phyloP scores from a whole-genome alignment of 2,797 vertebrate species.

The Clarias laeviceps region DNA sequence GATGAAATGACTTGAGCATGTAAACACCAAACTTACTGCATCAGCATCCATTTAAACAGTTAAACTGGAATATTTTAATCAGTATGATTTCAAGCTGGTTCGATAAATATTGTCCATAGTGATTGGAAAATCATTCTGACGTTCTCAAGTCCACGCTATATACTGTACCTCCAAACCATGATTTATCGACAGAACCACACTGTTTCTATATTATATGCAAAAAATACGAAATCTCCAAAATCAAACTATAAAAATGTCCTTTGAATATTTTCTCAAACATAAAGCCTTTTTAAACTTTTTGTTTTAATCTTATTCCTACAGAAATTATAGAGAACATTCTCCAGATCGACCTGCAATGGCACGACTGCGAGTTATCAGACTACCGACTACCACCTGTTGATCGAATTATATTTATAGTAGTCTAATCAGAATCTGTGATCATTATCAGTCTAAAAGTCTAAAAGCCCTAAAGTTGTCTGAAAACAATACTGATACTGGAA shows the following conservation, averaged over 20 bases:
- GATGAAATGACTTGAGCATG: too few species aligned
- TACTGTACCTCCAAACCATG: background rate
- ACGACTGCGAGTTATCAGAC: background rate
- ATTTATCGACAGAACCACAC: background rate
- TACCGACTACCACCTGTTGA: conserved; percentile 1
- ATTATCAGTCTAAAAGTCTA: background rate
- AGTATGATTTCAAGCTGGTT: too few species aligned
- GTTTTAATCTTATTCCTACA: background rate
- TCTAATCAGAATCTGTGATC: background rate
- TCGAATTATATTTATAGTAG: background rate
- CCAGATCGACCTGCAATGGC: background rate
- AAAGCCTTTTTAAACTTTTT: background rate
- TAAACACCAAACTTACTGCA: too few species aligned
- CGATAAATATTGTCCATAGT: too few species aligned
- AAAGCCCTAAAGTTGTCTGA: background rate
- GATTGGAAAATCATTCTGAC: background rate
- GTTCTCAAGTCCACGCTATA: background rate
- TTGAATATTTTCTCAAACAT: background rate
- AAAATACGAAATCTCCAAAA: background rate
- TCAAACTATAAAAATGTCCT: background rate
- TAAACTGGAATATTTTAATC: too few species aligned
- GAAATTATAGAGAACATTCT: background rate
- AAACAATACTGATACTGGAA: background rate
- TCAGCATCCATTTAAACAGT: too few species aligned
- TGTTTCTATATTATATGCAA: background rate